Evolutionary conservation across 2,113 vertebrate genomes (phyloP).

Genomic region (Gasterosteus nipponicus): DNA sequence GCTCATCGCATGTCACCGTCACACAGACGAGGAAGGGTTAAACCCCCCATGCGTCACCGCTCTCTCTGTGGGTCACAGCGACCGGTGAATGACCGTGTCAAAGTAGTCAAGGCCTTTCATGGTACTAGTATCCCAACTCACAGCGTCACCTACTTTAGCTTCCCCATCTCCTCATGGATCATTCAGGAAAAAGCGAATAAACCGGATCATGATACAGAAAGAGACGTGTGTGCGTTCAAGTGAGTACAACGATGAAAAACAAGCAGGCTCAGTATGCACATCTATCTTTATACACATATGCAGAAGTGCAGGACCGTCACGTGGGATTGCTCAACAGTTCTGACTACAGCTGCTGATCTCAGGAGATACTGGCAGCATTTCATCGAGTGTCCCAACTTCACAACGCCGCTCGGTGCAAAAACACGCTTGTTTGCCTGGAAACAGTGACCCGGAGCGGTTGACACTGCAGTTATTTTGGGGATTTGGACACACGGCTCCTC

Average conservation of each 20-base stretch:
- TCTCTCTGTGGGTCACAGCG: neutral
- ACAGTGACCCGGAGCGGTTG: conserved; percentile 63
- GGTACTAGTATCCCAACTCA: neutral
- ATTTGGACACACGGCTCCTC: conserved; percentile 60
- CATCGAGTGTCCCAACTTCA: conserved; percentile 53
- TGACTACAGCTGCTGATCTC: conserved; percentile 47
- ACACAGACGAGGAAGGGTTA: neutral
- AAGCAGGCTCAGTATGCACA: neutral
- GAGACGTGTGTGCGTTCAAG: neutral
- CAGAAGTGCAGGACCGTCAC: neutral
- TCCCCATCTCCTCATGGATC: neutral
- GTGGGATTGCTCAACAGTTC: conserved; percentile 12
- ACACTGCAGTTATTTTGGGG: conserved; percentile 73
- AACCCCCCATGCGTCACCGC: neutral
- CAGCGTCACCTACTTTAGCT: neutral
- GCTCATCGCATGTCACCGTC: neutral
- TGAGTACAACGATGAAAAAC: neutral
- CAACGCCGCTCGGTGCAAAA: conserved; percentile 58
- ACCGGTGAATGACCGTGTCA: neutral
- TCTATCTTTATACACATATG: too few relatives aligned
- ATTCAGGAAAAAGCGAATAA: neutral
- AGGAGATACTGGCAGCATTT: conserved; percentile 48
- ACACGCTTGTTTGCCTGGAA: conserved; percentile 70
- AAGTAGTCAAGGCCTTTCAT: neutral
- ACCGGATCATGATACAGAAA: neutral